Evolutionary conservation across 35 echinoderm and acorn worm species (phyloP).

Genomic region (Holothuria glaberrima): DNA sequence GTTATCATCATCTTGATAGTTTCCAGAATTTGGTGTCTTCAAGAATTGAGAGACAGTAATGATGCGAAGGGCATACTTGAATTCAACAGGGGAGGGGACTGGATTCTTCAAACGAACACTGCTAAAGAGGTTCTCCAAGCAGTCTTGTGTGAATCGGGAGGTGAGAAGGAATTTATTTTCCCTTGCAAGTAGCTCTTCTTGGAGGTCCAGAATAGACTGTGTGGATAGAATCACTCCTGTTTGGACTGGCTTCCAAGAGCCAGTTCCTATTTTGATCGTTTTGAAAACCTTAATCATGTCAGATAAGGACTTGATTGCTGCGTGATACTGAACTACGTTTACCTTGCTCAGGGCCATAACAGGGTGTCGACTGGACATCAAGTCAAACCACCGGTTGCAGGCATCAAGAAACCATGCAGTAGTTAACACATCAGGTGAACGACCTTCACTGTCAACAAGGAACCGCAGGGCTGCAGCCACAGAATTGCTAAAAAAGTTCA

Average conservation of each 20-base stretch:
- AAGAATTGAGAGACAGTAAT: conserved; percentile 1
- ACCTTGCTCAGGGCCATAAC: background rate
- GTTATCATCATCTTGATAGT: conserved; percentile 3
- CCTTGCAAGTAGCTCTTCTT: background rate
- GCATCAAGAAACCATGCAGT: background rate
- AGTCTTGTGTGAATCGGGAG: conserved; percentile 36
- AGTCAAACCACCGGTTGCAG: background rate
- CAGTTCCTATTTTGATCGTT: background rate
- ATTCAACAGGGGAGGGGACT: conserved; percentile 13
- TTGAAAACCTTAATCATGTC: background rate
- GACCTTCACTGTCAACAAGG: background rate
- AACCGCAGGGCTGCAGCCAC: background rate
- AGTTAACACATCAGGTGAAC: background rate
- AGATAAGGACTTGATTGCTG: background rate
- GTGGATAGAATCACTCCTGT: conserved; percentile 7
- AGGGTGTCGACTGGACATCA: background rate
- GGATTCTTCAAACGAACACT: conserved; percentile 25
- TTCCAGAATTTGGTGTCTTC: conserved; percentile 19
- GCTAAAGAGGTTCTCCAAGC: conserved; percentile 36
- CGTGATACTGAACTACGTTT: background rate
- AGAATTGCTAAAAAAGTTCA: conserved; percentile 29
- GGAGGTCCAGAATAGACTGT: background rate
- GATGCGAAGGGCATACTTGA: conserved; percentile 14
- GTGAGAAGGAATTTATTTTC: conserved; percentile 24
- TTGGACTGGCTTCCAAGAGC: conserved; percentile 7